A percentile compares a stretch with the other conserved stretches of the same genome.
phyloP scores from a whole-genome alignment of 2,888 invertebrate genomes.

The Eupithecia insigniata region DNA sequence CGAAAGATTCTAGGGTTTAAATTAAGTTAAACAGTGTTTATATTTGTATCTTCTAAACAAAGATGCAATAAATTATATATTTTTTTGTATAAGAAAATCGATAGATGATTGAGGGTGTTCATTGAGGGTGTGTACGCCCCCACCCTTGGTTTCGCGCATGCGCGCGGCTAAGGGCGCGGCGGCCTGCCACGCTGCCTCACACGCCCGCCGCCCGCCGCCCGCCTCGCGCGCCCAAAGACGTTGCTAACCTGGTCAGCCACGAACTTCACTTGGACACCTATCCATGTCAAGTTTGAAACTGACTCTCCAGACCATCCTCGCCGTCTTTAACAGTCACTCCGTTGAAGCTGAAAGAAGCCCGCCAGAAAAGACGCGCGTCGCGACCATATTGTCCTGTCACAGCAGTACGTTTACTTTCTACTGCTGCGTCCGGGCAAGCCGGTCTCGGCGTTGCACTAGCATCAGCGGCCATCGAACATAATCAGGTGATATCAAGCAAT shows the following conservation, averaged over 20 bases:
- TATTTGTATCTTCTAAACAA: constrained; percentile 38
- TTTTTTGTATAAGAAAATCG: constrained; percentile 59
- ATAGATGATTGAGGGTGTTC: constrained; percentile 78
- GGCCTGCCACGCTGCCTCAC: constrained; percentile 78
- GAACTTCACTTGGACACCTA: no score
- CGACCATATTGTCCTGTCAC: constrained; percentile 99
- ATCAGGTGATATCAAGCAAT: constrained; percentile 3
- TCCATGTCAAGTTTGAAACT: background rate
- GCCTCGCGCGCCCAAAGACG: constrained; percentile 66
- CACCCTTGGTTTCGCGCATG: constrained; percentile 59
- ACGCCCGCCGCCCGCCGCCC: constrained; percentile 78
- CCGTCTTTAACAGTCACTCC: background rate
- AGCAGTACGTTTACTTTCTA: constrained; percentile 93
- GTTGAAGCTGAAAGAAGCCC: background rate
- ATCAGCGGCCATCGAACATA: constrained; percentile 43
- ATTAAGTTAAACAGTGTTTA: background rate
- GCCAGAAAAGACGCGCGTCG: constrained; percentile 68
- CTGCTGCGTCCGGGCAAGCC: constrained; percentile 96
- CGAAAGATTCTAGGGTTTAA: background rate
- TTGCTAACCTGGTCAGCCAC: no score
- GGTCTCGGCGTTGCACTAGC: constrained; percentile 64
- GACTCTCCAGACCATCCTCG: background rate
- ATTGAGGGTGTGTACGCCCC: constrained; percentile 67
- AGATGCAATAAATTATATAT: constrained; percentile 75
- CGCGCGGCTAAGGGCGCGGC: constrained; percentile 78